Conservation (phyloP, 2,797 vertebrate species). For the Gymnoscopelus microlampas region DNA sequence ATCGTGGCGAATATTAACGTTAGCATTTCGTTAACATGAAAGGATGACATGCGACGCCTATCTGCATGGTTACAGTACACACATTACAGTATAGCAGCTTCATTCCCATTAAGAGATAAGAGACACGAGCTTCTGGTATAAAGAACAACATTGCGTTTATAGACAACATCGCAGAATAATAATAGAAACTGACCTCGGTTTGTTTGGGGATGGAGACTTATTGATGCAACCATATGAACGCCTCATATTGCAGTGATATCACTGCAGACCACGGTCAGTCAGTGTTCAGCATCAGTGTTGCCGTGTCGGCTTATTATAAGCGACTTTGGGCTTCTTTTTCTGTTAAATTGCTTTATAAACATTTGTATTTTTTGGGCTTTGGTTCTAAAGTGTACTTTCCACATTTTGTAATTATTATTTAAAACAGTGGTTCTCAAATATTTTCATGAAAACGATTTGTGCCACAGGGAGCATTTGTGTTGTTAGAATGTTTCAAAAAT, state of each 20-base stretch:
- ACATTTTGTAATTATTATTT: too few relatives aligned
- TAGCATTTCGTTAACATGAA: slow-evolving; percentile 39
- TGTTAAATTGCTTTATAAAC: too few relatives aligned
- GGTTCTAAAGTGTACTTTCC: too few relatives aligned
- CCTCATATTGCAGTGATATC: slow-evolving; percentile 75
- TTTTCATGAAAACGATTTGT: too few relatives aligned
- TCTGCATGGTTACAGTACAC: slow-evolving; percentile 8
- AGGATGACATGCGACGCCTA: slow-evolving; percentile 40
- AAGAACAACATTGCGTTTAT: not conserved
- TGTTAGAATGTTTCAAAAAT: too few relatives aligned
- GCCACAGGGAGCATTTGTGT: too few relatives aligned
- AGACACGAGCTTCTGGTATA: not conserved
- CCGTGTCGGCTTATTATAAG: too few relatives aligned
- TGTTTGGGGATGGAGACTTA: slow-evolving; percentile 41
- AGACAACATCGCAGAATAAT: not conserved
- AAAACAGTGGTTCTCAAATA: too few relatives aligned
- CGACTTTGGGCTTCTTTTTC: too few relatives aligned
- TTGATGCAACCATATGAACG: slow-evolving; percentile 41
- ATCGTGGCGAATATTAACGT: slow-evolving; percentile 30
- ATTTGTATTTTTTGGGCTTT: too few relatives aligned
- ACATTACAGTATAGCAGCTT: slow-evolving; percentile 13
- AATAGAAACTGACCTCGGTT: slow-evolving; percentile 60
- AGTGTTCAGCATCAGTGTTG: slow-evolving; percentile 25
- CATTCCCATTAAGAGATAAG: not conserved
- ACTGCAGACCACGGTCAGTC: slow-evolving; percentile 60